phyloP scores from a whole-genome alignment of 1,140 invertebrate genomes.

The Vanessa tameamea region DNA sequence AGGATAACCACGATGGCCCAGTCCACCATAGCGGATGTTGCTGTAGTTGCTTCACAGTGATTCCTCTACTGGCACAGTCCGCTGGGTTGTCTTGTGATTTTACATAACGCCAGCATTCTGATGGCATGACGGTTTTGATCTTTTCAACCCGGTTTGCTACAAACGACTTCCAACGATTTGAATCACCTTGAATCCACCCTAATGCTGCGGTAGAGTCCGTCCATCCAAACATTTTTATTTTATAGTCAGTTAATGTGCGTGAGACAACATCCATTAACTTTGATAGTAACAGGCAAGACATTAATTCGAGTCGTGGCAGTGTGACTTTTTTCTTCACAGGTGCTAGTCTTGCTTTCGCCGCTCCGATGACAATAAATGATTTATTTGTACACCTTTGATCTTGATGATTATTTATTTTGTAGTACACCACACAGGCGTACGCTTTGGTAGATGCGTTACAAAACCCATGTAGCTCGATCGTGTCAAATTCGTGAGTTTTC shows the following conservation, averaged over 20 bases:
- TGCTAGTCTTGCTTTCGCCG: not conserved
- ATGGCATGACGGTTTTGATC: not conserved
- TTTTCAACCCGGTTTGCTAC: not conserved
- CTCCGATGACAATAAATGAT: not conserved
- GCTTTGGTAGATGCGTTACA: not conserved
- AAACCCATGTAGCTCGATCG: not conserved
- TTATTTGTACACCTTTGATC: too few relatives aligned
- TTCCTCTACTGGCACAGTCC: not conserved
- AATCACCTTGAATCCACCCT: slow-evolving; percentile 29
- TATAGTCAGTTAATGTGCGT: not conserved
- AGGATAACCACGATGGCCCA: too few relatives aligned
- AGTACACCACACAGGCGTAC: not conserved
- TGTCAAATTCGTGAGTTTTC: not conserved
- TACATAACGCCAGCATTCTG: not conserved
- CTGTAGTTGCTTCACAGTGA: too few relatives aligned
- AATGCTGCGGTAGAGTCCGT: slow-evolving; percentile 36
- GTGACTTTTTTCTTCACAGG: not conserved
- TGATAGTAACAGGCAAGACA: too few relatives aligned
- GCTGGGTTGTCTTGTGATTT: slow-evolving; percentile 19
- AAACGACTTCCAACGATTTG: slow-evolving; percentile 2
- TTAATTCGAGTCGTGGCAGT: not conserved
- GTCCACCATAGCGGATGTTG: too few relatives aligned
- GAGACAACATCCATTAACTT: too few relatives aligned
- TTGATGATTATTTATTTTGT: not conserved
- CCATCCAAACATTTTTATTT: slow-evolving; percentile 30